A percentile compares a stretch with the other conserved stretches of the same genome.
phyloP scores from a whole-genome alignment of 2,113 vertebrate genomes.

The Takifugu flavidus region DNA sequence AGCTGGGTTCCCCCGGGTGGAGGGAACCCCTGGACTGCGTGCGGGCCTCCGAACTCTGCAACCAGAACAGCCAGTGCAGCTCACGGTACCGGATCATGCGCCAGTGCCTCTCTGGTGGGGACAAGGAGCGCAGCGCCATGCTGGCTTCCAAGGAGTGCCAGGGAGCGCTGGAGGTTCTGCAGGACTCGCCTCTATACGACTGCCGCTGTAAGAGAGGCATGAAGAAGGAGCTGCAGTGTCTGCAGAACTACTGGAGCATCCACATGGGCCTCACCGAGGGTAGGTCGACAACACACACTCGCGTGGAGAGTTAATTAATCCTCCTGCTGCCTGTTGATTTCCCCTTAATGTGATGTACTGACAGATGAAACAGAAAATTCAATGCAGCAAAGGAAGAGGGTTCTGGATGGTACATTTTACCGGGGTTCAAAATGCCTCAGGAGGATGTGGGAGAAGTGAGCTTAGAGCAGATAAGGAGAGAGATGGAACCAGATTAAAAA shows the following conservation, averaged over 20 bases:
- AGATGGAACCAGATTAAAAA: not conserved
- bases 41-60: conserved; percentile 89
- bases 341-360: not conserved
- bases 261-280: conserved; percentile 89
- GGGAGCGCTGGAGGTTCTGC: conserved; percentile 88
- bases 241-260: conserved; percentile 97
- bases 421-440: no score
- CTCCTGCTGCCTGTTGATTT: conserved; percentile 20
- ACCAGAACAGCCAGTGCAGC: conserved; percentile 87
- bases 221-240: conserved; percentile 93
- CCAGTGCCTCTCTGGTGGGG: conserved; percentile 90
- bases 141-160: conserved; percentile 92
- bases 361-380: not conserved
- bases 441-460: not conserved
- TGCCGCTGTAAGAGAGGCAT: conserved; percentile 93
- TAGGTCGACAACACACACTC: conserved; percentile 47
- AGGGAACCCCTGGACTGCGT: conserved; percentile 87
- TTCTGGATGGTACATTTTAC: conserved; percentile 7
- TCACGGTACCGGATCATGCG: conserved; percentile 90
- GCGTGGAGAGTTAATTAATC: conserved; percentile 17
- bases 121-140: conserved; percentile 84
- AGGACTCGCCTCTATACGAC: conserved; percentile 86
- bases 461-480: not conserved
- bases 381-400: not conserved
- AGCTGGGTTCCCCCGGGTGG: conserved; percentile 78